A percentile compares a stretch with the other conserved stretches of the same genome.
These are phyloP conservation scores for Malacoraja senta DNA, from an alignment of 2,797 vertebrate species.

Conservation along the genomic window DNA sequence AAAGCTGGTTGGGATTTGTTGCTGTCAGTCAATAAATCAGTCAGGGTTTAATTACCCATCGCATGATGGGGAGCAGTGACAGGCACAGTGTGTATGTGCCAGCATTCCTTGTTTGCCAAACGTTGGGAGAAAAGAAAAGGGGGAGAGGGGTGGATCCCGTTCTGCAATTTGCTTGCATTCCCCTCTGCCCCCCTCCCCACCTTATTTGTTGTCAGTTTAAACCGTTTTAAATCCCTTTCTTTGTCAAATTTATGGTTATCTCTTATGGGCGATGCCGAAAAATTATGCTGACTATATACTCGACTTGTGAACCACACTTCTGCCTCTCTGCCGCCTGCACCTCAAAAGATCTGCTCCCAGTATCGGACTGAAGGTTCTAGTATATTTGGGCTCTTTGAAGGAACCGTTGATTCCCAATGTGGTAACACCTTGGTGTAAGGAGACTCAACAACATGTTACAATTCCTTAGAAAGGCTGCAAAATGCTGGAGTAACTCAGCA, in stretches of 20 bases:
- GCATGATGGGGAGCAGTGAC: slow-evolving; percentile 73
- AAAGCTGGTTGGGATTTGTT: slow-evolving; percentile 81
- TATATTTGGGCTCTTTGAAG: too few species aligned
- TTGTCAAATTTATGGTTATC: slow-evolving; percentile 66
- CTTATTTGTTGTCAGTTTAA: not conserved
- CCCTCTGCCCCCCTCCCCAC: not conserved
- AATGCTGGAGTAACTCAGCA: too few species aligned
- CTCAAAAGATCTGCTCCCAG: too few species aligned
- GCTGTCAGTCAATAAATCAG: slow-evolving; percentile 95
- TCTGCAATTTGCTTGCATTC: not conserved
- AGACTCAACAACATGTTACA: too few species aligned
- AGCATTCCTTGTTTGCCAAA: slow-evolving; percentile 67
- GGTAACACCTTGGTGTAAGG: too few species aligned
- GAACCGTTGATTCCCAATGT: too few species aligned
- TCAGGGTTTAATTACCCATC: slow-evolving; percentile 87
- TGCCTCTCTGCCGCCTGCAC: slow-evolving; percentile 41
- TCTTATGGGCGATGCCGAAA: slow-evolving; percentile 70
- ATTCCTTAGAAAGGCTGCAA: too few species aligned
- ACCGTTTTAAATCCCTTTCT: slow-evolving; percentile 52
- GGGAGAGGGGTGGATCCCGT: not conserved
- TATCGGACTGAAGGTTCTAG: too few species aligned
- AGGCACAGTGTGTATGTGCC: slow-evolving; percentile 69
- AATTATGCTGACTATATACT: slow-evolving; percentile 76
- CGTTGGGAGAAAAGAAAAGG: not conserved
- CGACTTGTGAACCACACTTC: slow-evolving; percentile 75